Conservation (phyloP, 2,797 vertebrate species). For the Xenentodon cancila region DNA sequence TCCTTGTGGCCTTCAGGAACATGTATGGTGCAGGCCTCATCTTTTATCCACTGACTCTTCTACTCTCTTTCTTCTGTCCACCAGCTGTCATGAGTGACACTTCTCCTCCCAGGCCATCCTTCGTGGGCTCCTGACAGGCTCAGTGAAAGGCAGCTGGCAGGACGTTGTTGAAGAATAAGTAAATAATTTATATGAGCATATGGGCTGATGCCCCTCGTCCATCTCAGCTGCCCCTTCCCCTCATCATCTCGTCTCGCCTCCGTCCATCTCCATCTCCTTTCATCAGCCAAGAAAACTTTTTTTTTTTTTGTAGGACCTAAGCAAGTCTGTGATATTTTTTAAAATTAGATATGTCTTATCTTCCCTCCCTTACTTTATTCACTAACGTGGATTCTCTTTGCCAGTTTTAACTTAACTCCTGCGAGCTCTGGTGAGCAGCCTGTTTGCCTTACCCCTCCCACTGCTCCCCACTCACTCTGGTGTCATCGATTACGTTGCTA, state of each 20-base stretch:
- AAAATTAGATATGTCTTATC: no score
- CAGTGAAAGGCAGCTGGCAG: conserved; percentile 62
- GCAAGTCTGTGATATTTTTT: no score
- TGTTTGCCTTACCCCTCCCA: no score
- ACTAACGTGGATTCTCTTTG: no score
- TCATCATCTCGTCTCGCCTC: conserved; percentile 30
- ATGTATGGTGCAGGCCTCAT: neutral
- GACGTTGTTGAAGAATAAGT: conserved; percentile 67
- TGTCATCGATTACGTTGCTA: no score
- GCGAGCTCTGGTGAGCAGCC: no score
- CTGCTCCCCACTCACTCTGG: no score
- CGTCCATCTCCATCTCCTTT: conserved; percentile 10
- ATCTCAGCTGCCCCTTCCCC: conserved; percentile 18
- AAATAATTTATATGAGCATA: conserved; percentile 81
- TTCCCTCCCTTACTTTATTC: no score
- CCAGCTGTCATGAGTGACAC: neutral
- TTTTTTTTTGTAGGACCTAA: neutral
- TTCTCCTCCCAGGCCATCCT: conserved; percentile 39
- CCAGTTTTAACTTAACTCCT: no score
- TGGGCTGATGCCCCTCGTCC: conserved; percentile 62
- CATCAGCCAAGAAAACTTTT: conserved; percentile 11
- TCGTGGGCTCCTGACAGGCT: conserved; percentile 59
- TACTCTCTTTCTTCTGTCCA: conserved; percentile 7
- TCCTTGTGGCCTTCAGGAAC: no score
- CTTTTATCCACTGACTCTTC: conserved; percentile 5